Evolutionary conservation across 1,140 invertebrate genomes (phyloP).

Genomic region (Idris sp.): DNA sequence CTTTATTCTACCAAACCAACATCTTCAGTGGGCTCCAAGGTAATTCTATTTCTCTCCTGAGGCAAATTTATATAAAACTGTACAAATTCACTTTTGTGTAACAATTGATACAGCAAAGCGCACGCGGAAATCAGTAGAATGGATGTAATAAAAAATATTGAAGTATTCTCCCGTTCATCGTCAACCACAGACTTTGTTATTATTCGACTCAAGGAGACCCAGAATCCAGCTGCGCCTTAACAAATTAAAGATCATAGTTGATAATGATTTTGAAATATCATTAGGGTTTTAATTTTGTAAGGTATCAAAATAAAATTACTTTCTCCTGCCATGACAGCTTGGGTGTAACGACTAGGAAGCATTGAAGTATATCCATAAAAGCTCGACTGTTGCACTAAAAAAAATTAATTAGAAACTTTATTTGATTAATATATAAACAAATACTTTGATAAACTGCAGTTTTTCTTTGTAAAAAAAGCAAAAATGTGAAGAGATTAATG

Average conservation of each 20-base stretch:
- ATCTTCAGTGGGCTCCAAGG: slow-evolving; percentile 88
- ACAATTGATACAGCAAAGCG: slow-evolving; percentile 86
- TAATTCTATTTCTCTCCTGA: slow-evolving; percentile 84
- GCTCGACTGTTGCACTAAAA: slow-evolving; percentile 90
- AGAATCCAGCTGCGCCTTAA: slow-evolving; percentile 89
- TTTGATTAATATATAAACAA: background rate
- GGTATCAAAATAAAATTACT: slow-evolving; percentile 80
- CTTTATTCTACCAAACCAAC: slow-evolving; percentile 80
- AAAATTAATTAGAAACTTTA: slow-evolving; percentile 4
- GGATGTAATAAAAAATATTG: slow-evolving; percentile 90
- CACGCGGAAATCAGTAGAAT: slow-evolving; percentile 86
- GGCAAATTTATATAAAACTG: slow-evolving; percentile 89
- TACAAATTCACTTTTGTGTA: slow-evolving; percentile 88
- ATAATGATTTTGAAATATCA: too few species aligned
- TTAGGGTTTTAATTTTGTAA: too few species aligned
- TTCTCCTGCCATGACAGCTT: slow-evolving; percentile 96
- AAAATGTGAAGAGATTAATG: too few species aligned
- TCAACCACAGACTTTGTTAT: slow-evolving; percentile 87
- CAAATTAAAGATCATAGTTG: slow-evolving; percentile 4
- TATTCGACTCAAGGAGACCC: slow-evolving; percentile 90
- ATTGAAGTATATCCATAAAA: slow-evolving; percentile 96
- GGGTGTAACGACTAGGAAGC: slow-evolving; percentile 91
- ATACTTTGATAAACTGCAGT: slow-evolving; percentile 1
- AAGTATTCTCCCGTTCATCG: slow-evolving; percentile 87
- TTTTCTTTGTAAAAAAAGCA: too few species aligned